Evolutionary conservation across 2,888 invertebrate genomes (phyloP).

Genomic region (Drosophila kambysellisi): DNA sequence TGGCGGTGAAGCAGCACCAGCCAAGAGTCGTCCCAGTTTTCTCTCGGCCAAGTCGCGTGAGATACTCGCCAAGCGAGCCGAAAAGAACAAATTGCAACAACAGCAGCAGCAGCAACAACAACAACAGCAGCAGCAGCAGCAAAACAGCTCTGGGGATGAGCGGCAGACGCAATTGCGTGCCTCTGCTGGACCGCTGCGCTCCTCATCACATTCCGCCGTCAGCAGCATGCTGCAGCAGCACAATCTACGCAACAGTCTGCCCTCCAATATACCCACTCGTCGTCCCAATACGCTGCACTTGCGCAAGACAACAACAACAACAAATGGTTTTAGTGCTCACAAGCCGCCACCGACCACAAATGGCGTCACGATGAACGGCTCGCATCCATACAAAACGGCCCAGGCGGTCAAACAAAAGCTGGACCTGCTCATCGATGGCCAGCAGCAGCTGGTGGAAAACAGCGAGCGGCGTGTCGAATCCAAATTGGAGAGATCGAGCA

Average conservation of each 20-base stretch:
- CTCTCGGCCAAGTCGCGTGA: conserved; percentile 85
- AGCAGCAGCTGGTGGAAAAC: conserved; percentile 25
- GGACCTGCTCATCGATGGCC: conserved; percentile 80
- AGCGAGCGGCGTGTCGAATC: conserved; percentile 65
- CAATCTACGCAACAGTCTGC: conserved; percentile 79
- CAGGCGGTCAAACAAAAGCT: conserved; percentile 82
- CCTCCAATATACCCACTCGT: conserved; percentile 84
- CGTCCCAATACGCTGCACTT: conserved; percentile 82
- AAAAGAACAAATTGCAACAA: conserved; percentile 81
- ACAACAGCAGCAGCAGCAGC: conserved; percentile 53
- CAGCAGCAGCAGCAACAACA: conserved; percentile 70
- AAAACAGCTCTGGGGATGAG: conserved; percentile 67
- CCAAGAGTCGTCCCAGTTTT: conserved; percentile 82
- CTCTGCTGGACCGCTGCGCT: conserved; percentile 73
- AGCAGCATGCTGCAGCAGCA: conserved; percentile 71
- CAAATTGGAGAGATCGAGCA: conserved; percentile 85
- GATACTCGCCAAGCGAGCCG: conserved; percentile 84
- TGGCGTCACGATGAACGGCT: conserved; percentile 63
- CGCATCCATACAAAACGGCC: conserved; percentile 67
- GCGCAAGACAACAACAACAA: conserved; percentile 67
- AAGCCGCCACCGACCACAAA: conserved; percentile 43
- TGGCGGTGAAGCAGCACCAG: conserved; percentile 56
- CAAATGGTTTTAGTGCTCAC: conserved; percentile 45
- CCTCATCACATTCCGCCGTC: conserved; percentile 82
- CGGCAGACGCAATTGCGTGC: conserved; percentile 56